Conservation (phyloP, 2,888 invertebrate genomes). For the Lasioglossum lativentre region DNA sequence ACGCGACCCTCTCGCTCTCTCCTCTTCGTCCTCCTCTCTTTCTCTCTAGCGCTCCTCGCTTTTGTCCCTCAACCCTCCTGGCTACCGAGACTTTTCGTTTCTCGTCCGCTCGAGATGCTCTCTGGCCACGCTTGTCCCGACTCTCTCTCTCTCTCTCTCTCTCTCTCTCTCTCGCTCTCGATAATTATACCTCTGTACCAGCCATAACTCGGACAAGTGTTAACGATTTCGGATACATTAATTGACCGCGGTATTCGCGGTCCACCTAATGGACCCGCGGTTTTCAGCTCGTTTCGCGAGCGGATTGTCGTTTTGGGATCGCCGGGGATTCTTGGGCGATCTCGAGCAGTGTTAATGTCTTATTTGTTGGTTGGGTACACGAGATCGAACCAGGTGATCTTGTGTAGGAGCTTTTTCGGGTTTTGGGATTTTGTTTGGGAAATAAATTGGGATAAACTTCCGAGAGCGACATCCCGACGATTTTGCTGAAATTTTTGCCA, state of each 20-base stretch:
- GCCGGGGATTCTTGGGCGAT: neutral
- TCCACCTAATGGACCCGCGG: neutral
- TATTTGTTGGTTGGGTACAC: neutral
- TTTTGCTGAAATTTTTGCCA: too few relatives aligned
- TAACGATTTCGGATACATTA: conserved; percentile 3
- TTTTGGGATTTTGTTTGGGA: neutral
- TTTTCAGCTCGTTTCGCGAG: neutral
- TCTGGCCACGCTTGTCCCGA: neutral
- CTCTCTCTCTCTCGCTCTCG: too few relatives aligned
- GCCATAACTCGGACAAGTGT: neutral
- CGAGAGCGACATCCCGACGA: too few relatives aligned
- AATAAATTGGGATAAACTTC: too few relatives aligned
- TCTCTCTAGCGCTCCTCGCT: neutral
- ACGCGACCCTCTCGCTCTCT: conserved; percentile 14
- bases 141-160: too few relatives aligned
- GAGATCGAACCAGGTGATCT: neutral
- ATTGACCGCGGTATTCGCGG: neutral
- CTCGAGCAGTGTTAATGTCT: too few relatives aligned
- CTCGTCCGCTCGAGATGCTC: neutral
- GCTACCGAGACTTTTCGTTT: neutral
- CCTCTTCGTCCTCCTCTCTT: neutral
- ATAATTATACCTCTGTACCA: neutral
- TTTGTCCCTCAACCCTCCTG: neutral
- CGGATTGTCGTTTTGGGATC: neutral
- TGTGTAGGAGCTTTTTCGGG: neutral